These are phyloP conservation scores for Falco berigora DNA, from an alignment of 2,797 vertebrate species.

Conservation along the genomic window DNA sequence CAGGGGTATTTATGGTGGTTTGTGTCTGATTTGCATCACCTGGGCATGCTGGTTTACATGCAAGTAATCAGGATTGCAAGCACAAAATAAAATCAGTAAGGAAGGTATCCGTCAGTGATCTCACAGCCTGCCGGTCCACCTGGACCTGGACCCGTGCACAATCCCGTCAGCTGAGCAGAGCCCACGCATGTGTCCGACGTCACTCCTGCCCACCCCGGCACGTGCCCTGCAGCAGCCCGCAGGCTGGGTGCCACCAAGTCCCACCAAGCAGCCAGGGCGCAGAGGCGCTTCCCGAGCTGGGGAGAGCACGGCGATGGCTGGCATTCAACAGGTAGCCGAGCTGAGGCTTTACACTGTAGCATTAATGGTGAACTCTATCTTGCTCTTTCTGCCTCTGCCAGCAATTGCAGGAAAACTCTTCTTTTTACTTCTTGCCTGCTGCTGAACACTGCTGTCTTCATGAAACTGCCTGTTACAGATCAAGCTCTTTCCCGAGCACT, in stretches of 20 bases:
- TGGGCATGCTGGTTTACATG: not conserved
- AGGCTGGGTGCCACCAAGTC: not conserved
- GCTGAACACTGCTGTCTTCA: not conserved
- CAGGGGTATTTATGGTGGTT: not conserved
- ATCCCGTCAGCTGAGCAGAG: not conserved
- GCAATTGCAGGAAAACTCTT: not conserved
- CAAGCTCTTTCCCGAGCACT: not conserved
- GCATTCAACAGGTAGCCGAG: not conserved
- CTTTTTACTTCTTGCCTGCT: not conserved
- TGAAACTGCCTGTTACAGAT: not conserved
- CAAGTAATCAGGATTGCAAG: not conserved
- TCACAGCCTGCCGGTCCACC: not conserved
- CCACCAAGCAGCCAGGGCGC: not conserved
- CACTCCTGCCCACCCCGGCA: not conserved
- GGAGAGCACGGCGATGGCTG: not conserved
- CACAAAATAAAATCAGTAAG: not conserved
- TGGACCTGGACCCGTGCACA: not conserved
- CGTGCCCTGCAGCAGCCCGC: not conserved
- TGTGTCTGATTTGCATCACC: not conserved
- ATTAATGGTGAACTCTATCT: not conserved
- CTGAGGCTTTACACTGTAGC: not conserved
- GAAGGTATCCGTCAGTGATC: not conserved
- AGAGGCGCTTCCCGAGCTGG: not conserved
- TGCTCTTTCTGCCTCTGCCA: not conserved
- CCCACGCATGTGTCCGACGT: accelerated